A percentile compares a stretch with the other conserved stretches of the same genome.
These are phyloP conservation scores for Phlogophora meticulosa DNA, from an alignment of 2,888 invertebrate genomes.

Conservation along the genomic window DNA sequence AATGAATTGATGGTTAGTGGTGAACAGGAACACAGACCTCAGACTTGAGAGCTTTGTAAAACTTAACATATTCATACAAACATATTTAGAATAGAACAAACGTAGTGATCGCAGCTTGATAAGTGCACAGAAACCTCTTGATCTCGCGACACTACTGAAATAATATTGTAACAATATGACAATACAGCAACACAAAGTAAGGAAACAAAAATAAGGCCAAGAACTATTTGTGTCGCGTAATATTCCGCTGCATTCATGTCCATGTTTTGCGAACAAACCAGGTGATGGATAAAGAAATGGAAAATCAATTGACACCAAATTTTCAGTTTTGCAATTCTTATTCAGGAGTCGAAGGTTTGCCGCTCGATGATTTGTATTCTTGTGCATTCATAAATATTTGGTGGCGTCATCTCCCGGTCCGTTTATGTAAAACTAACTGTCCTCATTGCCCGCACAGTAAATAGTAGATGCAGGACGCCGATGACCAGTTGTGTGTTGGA, in stretches of 20 bases:
- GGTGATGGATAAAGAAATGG: background rate
- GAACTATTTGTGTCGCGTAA: background rate
- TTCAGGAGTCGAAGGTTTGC: constrained; percentile 50
- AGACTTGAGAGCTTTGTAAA: background rate
- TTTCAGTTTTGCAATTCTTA: constrained; percentile 54
- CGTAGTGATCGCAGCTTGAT: constrained; percentile 9
- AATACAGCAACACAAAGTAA: background rate
- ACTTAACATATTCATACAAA: too few species aligned
- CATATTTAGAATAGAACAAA: too few species aligned
- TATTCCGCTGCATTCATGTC: background rate
- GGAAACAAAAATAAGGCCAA: background rate
- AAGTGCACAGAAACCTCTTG: constrained; percentile 2
- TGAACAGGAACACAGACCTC: background rate
- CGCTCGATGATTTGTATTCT: constrained; percentile 54
- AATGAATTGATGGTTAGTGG: too few species aligned
- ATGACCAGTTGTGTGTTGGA: constrained; percentile 4
- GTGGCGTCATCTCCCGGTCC: constrained; percentile 32
- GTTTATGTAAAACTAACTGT: constrained; percentile 50
- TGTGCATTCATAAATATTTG: constrained; percentile 58
- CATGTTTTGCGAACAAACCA: constrained; percentile 7
- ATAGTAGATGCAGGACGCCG: constrained; percentile 8
- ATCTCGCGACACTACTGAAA: constrained; percentile 4
- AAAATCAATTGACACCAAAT: constrained; percentile 37
- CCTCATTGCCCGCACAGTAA: constrained; percentile 34
- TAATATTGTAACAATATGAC: background rate